Percentiles rank a stretch among this genome's conserved stretches.
phyloP scores from a whole-genome alignment of 2,797 vertebrate genomes.

The Sarcophilus harrisii region DNA sequence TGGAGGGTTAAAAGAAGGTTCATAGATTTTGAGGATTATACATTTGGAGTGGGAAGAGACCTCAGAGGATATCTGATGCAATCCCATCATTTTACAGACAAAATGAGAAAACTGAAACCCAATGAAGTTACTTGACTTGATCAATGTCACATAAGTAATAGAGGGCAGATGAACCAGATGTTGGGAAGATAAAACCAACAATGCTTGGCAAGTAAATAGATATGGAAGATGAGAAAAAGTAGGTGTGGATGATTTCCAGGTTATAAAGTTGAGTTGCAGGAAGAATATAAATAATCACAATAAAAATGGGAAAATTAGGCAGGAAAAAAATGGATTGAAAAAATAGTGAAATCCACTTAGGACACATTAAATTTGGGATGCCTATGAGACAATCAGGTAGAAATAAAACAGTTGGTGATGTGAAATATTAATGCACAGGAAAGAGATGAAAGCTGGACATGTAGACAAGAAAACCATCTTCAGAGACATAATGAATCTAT shows the following conservation, averaged over 20 bases:
- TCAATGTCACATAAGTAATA: not conserved
- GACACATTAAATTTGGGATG: not conserved
- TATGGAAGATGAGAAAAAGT: not conserved
- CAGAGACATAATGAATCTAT: not conserved
- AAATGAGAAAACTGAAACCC: not conserved
- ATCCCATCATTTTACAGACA: slow-evolving; percentile 5
- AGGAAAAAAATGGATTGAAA: not conserved
- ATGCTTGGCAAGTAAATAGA: not conserved
- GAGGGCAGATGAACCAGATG: not conserved
- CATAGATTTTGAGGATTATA: not conserved
- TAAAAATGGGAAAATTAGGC: not conserved
- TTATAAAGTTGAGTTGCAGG: not conserved
- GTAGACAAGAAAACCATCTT: not conserved
- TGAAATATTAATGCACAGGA: not conserved
- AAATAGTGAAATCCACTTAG: not conserved
- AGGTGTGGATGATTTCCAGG: not conserved
- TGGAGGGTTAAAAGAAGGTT: not conserved
- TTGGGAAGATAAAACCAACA: not conserved
- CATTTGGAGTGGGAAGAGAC: not conserved
- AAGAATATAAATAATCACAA: not conserved
- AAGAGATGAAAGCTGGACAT: not conserved
- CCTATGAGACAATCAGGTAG: not conserved
- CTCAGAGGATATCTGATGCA: not conserved
- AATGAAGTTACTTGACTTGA: not conserved
- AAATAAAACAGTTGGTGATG: not conserved